These are phyloP conservation scores for Blastomussa wellsi DNA, from an alignment of 92 coral and sea anemone species.

Conservation along the genomic window DNA sequence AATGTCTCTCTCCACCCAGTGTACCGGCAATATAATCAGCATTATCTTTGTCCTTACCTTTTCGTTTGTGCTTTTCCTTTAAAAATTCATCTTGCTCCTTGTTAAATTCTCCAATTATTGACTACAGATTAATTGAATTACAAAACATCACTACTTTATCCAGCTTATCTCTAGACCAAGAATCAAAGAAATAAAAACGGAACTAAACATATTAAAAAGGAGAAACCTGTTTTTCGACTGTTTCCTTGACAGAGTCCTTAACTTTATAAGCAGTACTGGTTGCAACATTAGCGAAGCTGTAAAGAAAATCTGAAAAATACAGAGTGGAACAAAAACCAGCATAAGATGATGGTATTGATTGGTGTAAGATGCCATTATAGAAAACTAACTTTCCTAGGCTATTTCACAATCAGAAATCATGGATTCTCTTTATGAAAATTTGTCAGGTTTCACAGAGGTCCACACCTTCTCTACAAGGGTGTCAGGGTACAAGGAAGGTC, in stretches of 20 bases:
- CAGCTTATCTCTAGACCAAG: not conserved
- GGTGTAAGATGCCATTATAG: not conserved
- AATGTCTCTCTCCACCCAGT: no score
- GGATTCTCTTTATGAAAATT: not conserved
- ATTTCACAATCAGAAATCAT: no score
- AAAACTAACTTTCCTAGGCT: no score
- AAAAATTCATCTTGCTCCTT: slow-evolving; percentile 95
- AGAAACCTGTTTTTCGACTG: slow-evolving; percentile 93
- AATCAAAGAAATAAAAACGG: no score
- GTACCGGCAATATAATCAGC: not conserved
- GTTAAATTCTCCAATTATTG: slow-evolving; percentile 85
- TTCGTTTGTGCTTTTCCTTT: slow-evolving; percentile 87
- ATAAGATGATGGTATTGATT: not conserved
- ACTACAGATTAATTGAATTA: slow-evolving; percentile 27
- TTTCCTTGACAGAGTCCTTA: slow-evolving; percentile 85
- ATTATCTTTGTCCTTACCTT: slow-evolving; percentile 53
- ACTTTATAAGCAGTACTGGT: slow-evolving; percentile 86
- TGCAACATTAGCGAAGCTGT: slow-evolving; percentile 88
- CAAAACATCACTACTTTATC: not conserved
- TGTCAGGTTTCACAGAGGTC: not conserved
- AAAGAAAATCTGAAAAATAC: slow-evolving; percentile 76
- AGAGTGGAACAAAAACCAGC: not conserved
- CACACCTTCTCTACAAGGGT: no score
- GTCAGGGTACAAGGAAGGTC: no score
- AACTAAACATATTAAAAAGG: no score